Evolutionary conservation across 2,888 invertebrate species (phyloP), one percentile per base, ranked within the genome.

Genomic region (Hemistola chrysoprasaria): DNA sequence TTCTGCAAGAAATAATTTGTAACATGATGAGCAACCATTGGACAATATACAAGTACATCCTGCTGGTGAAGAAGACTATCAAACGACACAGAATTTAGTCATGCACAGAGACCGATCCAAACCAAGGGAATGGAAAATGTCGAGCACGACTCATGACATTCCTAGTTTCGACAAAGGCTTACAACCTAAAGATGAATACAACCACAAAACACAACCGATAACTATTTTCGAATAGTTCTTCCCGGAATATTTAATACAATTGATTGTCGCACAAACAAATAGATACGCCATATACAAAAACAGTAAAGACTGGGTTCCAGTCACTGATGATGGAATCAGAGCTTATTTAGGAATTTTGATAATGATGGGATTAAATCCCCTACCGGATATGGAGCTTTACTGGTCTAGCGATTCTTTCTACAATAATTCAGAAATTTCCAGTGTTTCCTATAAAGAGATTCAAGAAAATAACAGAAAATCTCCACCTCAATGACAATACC

Each of bases 311-410:
- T 44, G 39, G 30, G 28, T 26, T 32, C 39, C 39, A 39, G 26
- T 26, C 22, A 32, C 32, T 42, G 32, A 25, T 22, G 32, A 25
- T 32, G 26, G 32, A 32, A 39, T 39, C 45, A 50, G 38, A 51
- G 47, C 52, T 41, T 28, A 40, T 46, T 44, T 39, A 26, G 39
- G 32, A 25, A 9, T 32, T 8, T 39, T 32, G 28, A 29, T 37
- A 8, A 11, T 35, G 27, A 35, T 35, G 27, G 27, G 35, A 20
- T 20, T 35, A 20, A 11, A 35, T 9, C 35, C 35, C 25, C 26
- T 35, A 26, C 35, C 26, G 8, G 35, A 35, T 22, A 20, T 35
- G 16, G 20, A 35, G 8, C 35, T 22, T 8, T 28, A 28, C 10
- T 28, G 11, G 28, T 28, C 28, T 6, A 28, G 3, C 10, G 34